phyloP scores from a whole-genome alignment of 2,888 invertebrate species.

The Agrochola macilenta region DNA sequence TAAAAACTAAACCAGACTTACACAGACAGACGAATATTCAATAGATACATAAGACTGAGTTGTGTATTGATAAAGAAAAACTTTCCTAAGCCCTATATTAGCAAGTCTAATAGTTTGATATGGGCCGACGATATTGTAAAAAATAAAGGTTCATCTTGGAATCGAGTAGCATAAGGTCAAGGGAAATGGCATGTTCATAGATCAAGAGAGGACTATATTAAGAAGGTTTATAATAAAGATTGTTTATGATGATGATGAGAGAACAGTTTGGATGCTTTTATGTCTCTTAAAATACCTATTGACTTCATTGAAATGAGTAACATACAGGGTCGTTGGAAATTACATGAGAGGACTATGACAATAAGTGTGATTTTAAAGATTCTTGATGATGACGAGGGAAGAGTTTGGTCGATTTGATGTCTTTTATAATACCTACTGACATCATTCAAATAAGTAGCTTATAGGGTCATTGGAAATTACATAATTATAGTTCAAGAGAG shows the following conservation, averaged over 20 bases:
- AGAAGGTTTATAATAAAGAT: not conserved
- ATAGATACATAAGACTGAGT: not conserved
- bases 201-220: not conserved
- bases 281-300: not conserved
- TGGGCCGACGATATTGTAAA: not conserved
- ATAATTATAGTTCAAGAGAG: not conserved
- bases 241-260: not conserved
- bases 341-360: not conserved
- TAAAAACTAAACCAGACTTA: not conserved
- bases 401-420: not conserved
- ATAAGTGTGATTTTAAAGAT: not conserved
- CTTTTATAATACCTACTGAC: not conserved
- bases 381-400: not conserved
- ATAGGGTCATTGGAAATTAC: not conserved
- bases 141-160: not conserved
- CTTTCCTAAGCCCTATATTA: slow-evolving; percentile 2
- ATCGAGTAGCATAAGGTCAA: not conserved
- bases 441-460: not conserved
- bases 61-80: not conserved
- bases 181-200: not conserved
- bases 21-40: not conserved
- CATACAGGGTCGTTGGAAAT: not conserved
- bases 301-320: not conserved
- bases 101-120: slow-evolving; percentile 6
- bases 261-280: not conserved